These are phyloP conservation scores for Rhincodon typus DNA, from an alignment of 2,797 vertebrate species.

Conservation along the genomic window DNA sequence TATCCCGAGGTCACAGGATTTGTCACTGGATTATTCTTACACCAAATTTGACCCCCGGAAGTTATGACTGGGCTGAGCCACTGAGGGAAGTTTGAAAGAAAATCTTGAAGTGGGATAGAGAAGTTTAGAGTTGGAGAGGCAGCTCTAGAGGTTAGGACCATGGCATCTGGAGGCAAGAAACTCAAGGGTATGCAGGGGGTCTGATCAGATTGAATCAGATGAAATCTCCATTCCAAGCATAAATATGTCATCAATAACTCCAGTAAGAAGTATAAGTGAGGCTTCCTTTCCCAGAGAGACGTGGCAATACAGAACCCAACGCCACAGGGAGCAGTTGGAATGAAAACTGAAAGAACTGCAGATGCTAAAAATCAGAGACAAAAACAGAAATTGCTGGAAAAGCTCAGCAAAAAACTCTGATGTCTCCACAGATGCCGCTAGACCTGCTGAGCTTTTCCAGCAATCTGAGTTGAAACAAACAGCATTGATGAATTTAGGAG, in stretches of 20 bases:
- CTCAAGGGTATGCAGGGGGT: neutral
- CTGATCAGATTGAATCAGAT: neutral
- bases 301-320: neutral
- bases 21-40: neutral
- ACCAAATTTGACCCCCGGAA: neutral
- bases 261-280: neutral
- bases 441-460: no score
- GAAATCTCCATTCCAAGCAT: neutral
- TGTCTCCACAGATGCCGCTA: no score
- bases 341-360: no score
- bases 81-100: neutral
- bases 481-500: neutral
- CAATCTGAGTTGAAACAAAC: neutral
- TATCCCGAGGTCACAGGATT: neutral
- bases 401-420: no score
- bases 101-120: neutral
- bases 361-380: no score
- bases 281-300: neutral
- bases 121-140: neutral
- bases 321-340: neutral
- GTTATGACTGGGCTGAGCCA: neutral
- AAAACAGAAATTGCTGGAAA: no score
- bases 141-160: neutral
- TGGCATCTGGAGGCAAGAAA: neutral
- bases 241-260: neutral